Conservation (phyloP, 2,113 vertebrate genomes). For the Ptilonorhynchus violaceus region DNA sequence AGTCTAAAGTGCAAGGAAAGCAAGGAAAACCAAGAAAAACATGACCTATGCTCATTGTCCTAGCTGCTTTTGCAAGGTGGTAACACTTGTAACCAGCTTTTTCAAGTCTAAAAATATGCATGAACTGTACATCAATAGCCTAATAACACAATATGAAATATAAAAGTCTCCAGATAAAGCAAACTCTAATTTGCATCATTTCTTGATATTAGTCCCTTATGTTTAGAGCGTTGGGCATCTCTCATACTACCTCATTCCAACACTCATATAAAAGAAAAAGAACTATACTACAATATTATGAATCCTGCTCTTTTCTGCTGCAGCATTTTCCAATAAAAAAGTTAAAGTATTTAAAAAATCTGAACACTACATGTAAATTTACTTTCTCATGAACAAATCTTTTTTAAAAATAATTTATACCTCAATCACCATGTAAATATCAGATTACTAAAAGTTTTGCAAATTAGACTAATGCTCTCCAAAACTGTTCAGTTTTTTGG, state of each 20-base stretch:
- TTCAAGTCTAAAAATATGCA: not conserved
- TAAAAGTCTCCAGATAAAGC: not conserved
- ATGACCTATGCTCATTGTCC: not conserved
- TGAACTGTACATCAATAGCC: not conserved
- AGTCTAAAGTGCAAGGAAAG: not conserved
- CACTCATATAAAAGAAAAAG: not conserved
- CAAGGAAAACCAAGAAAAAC: not conserved
- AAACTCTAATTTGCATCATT: not conserved
- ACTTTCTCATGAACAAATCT: not conserved
- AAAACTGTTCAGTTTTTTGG: accelerated
- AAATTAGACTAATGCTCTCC: not conserved
- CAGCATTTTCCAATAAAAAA: not conserved
- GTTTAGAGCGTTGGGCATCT: not conserved
- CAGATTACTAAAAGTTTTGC: not conserved
- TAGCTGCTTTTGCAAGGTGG: not conserved
- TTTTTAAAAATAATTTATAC: not conserved
- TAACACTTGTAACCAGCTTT: not conserved
- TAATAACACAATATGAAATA: not conserved
- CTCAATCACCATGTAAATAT: not conserved
- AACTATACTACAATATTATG: not conserved
- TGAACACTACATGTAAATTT: not conserved
- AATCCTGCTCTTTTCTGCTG: not conserved
- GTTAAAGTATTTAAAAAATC: not conserved
- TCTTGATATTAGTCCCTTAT: not conserved
- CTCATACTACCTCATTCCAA: not conserved